Evolutionary conservation across 2,797 vertebrate genomes (phyloP), one percentile per base, ranked within the genome.

Genomic region (Anableps anableps): DNA sequence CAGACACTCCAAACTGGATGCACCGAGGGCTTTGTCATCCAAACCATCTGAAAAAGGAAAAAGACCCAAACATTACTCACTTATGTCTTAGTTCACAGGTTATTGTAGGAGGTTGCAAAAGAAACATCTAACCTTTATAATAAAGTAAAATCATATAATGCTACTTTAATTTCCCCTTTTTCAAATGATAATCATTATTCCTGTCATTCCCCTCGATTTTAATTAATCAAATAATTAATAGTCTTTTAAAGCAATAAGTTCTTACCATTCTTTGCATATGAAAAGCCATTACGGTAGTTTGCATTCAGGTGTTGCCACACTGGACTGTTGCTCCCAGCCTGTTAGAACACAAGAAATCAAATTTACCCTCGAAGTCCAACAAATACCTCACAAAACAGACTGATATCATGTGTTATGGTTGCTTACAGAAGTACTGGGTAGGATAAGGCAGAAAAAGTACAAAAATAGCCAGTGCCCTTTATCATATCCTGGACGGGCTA

Each of bases 1-100:
- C 82, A 99, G 95, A 89, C 98, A 99, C 93, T 97, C 96, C 92
- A 99, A 94, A 86, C 98, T 99, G 90, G 98, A 98, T n/a, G 97
- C 94, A 23, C 96, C 92, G 17, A 91, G 89, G 17, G 91, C 83
- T 89, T 96, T 97, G 14, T 96, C 96, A 41, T 88, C 81, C 68
- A 90, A 16, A 43, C 92, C 92, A 2, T 94, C 97, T 98, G 91
- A 51, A 21, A 60, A 50, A 41, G 31, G 7, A 75, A 8, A 55
- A 53, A 45, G 5, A 70, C 13, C 7, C 23, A 71, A 71, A 45
- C 23, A 3, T 45, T 17, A 17, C 11, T 16, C 13, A 45, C 13
- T 45, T 8, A 29, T 31, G 2, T 10, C 45, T 13, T 8, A 16
- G 43, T 13, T 71, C 13, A 71, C 5, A 68, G 19, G 68, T n/a